These are phyloP conservation scores for Mamestra brassicae DNA, from an alignment of 2,888 invertebrate species.

Conservation along the genomic window DNA sequence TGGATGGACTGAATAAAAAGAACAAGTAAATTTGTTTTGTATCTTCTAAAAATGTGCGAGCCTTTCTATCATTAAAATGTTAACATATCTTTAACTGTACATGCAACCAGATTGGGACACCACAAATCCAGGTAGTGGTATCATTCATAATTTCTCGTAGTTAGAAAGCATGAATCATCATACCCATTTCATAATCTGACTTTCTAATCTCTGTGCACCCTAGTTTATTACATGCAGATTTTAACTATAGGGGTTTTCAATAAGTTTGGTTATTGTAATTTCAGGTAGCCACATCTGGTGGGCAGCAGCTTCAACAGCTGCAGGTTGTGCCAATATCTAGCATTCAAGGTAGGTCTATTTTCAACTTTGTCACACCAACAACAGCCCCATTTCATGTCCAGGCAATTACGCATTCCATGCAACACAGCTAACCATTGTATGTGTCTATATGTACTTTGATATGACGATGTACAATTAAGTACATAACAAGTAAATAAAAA, in stretches of 20 bases:
- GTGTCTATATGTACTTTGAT: too few relatives aligned
- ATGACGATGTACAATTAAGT: too few relatives aligned
- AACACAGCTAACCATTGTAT: too few relatives aligned
- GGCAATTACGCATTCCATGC: too few relatives aligned
- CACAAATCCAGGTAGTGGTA: conserved; percentile 89
- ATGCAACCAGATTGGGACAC: conserved; percentile 87
- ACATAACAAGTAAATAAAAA: too few relatives aligned
- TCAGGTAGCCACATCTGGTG: conserved; percentile 92
- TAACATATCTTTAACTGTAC: conserved; percentile 64
- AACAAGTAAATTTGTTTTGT: not conserved
- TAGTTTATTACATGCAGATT: not conserved
- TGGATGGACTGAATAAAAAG: not conserved
- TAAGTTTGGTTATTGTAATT: conserved; percentile 60
- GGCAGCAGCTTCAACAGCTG: conserved; percentile 93
- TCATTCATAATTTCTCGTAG: conserved; percentile 46
- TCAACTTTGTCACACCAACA: too few relatives aligned
- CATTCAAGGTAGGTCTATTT: conserved; percentile 84
- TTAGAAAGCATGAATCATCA: conserved; percentile 12
- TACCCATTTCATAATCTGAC: not conserved
- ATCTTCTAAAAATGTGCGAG: not conserved
- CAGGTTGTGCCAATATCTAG: conserved; percentile 94
- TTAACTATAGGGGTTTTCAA: not conserved
- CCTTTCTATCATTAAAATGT: not conserved
- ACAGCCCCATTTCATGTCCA: too few relatives aligned
- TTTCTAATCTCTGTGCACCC: not conserved